Conservation (phyloP, 2,888 invertebrate species). For the Limnephilus lunatus region DNA sequence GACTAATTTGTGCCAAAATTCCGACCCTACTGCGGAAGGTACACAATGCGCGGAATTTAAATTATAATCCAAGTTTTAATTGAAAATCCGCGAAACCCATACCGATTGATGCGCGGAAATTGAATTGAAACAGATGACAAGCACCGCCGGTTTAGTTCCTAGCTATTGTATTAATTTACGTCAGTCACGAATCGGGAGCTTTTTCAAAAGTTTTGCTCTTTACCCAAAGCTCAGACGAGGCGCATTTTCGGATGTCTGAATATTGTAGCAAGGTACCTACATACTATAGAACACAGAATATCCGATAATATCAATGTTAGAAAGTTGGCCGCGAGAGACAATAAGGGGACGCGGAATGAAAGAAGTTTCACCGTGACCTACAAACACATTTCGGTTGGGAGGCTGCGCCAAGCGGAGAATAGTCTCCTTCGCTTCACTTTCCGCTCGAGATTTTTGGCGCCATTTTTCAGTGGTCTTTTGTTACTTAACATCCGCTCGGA, state of each 20-base stretch:
- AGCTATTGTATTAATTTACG: not conserved
- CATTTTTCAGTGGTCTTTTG: slow-evolving; percentile 9
- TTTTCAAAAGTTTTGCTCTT: not conserved
- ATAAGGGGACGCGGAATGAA: not conserved
- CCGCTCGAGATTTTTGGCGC: slow-evolving; percentile 6
- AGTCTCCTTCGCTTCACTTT: slow-evolving; percentile 15
- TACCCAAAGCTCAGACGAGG: not conserved
- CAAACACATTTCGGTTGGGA: slow-evolving; percentile 19
- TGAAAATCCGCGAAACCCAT: not conserved
- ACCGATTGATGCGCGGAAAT: not conserved
- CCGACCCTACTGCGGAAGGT: not conserved
- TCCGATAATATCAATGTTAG: not conserved
- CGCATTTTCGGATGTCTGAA: not conserved
- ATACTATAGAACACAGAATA: not conserved
- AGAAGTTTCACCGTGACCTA: not conserved
- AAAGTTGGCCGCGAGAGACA: not conserved
- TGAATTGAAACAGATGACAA: slow-evolving; percentile 3
- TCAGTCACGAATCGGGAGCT: not conserved
- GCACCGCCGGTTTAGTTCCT: not conserved
- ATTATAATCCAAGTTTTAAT: slow-evolving; percentile 21
- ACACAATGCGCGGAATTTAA: not conserved
- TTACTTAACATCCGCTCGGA: not conserved
- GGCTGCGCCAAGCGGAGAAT: not conserved
- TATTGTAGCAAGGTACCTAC: not conserved
- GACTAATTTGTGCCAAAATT: not conserved